A percentile compares a stretch with the other conserved stretches of the same genome.
Conservation (phyloP, 2,888 invertebrate genomes). For the Tryphoninae sp. region DNA sequence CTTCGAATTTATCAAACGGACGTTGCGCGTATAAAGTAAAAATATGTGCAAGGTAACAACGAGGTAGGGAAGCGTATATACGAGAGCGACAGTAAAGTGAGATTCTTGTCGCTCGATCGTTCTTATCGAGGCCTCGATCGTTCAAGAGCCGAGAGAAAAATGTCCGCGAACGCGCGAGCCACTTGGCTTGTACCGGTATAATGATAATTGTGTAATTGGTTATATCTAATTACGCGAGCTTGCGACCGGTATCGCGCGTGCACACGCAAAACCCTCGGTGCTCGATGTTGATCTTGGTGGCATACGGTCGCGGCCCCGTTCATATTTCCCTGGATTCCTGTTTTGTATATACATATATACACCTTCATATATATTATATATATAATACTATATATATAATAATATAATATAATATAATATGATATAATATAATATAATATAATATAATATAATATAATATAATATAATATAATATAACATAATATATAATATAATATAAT, state of each 20-base stretch:
- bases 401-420: background rate
- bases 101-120: slow-evolving; percentile 31
- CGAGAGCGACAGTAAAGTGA: slow-evolving; percentile 7
- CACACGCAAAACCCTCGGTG: slow-evolving; percentile 49
- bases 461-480: too few relatives aligned
- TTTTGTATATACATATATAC: background rate
- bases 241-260: slow-evolving; percentile 24
- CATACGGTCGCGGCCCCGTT: background rate
- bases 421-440: too few relatives aligned
- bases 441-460: too few relatives aligned
- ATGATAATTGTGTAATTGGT: slow-evolving; percentile 65
- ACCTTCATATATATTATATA: too few relatives aligned
- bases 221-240: slow-evolving; percentile 55
- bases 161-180: background rate
- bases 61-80: background rate
- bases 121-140: slow-evolving; percentile 49
- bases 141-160: slow-evolving; percentile 17
- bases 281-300: slow-evolving; percentile 34
- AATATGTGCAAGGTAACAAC: background rate
- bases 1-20: slow-evolving; percentile 1
- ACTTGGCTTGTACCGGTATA: slow-evolving; percentile 15
- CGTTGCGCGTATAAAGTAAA: background rate
- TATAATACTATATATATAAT: background rate
- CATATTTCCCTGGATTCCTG: slow-evolving; percentile 17
- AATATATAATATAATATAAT: too few relatives aligned